Evolutionary conservation across 1,140 invertebrate species (phyloP), one percentile per base, ranked within the genome.

Genomic region (Dreissena rostriformis): DNA sequence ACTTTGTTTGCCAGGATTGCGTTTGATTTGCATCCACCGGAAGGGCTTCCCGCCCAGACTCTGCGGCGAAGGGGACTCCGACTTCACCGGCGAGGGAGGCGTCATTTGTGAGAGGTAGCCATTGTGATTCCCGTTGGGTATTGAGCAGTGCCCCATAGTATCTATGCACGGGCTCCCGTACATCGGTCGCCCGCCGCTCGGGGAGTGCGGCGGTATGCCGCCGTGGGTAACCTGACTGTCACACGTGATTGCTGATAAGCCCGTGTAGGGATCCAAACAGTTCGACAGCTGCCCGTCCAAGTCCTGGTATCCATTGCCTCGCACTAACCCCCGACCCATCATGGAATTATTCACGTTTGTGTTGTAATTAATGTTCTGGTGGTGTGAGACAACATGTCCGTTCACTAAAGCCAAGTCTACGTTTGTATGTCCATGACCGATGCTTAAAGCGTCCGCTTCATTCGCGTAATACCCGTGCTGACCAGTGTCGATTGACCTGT

Each of bases 11-110:
- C 86, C 82, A 0, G 90, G 87, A 61, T 91, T 91, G 68, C 91
- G 57, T 85, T 91, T 91, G 66, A 92, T 92, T 79, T 91, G 91
- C 91, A 92, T 92, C 91, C 91, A 92, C 19, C 90, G 78, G 79
- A 91, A 92, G 4, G 91, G 91, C 81, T 92, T 92, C 57, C 82
- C 84, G 71, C 87, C 84, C 39, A 89, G 82, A 39, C 78, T 87
- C 65, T 89, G 90, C 49, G 86, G 85, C 22, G 86, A 86, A 28
- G 82, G 78, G n/a, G 86, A 86, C 67, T 91, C 88, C n/a, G 86
- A 81, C 71, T 91, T 90, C 28, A 90, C 86, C 26, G 87, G 88
- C 70, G 88, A 87, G 12, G 86, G 82, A 28, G 82, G 82, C 10
- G 85, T 74, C 65, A 86, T 87, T 53, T 87, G 89, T 39, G 73